Evolutionary conservation across 2,888 invertebrate genomes (phyloP).

Genomic region (Baccha elongata): DNA sequence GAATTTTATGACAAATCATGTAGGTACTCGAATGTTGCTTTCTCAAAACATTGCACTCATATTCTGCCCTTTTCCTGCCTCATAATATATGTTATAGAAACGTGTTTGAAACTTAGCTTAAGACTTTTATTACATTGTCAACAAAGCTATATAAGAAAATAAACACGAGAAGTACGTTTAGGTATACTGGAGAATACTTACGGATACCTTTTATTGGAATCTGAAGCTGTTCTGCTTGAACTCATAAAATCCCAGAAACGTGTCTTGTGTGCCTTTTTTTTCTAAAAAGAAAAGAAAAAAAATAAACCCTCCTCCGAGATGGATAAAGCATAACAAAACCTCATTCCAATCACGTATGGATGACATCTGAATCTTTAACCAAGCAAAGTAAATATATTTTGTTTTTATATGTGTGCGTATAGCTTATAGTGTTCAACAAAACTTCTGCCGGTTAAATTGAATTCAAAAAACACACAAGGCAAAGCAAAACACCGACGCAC

Average conservation of each 20-base stretch:
- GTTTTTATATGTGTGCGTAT: neutral
- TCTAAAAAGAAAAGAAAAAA: neutral
- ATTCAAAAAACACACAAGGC: neutral
- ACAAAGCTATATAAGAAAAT: slow-evolving; percentile 31
- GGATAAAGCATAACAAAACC: slow-evolving; percentile 19
- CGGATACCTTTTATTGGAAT: neutral
- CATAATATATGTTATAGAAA: neutral
- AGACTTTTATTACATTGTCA: slow-evolving; percentile 40
- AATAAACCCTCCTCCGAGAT: slow-evolving; percentile 17
- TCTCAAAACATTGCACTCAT: neutral
- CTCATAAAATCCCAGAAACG: slow-evolving; percentile 51
- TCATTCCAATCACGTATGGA: slow-evolving; percentile 61
- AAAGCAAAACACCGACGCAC: neutral
- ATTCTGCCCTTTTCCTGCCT: neutral
- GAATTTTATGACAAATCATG: slow-evolving; percentile 8
- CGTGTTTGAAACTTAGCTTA: slow-evolving; percentile 27
- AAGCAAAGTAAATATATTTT: slow-evolving; percentile 15
- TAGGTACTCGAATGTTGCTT: neutral
- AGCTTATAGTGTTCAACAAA: neutral
- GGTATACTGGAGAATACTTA: neutral
- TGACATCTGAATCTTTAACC: slow-evolving; percentile 43
- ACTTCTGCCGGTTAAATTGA: slow-evolving; percentile 8
- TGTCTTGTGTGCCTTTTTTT: slow-evolving; percentile 31
- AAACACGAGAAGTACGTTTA: slow-evolving; percentile 35
- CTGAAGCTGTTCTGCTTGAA: slow-evolving; percentile 18